Base-by-base conservation (phyloP, 35 echinoderm and acorn worm species). In the Holothuria glaberrima region DNA sequence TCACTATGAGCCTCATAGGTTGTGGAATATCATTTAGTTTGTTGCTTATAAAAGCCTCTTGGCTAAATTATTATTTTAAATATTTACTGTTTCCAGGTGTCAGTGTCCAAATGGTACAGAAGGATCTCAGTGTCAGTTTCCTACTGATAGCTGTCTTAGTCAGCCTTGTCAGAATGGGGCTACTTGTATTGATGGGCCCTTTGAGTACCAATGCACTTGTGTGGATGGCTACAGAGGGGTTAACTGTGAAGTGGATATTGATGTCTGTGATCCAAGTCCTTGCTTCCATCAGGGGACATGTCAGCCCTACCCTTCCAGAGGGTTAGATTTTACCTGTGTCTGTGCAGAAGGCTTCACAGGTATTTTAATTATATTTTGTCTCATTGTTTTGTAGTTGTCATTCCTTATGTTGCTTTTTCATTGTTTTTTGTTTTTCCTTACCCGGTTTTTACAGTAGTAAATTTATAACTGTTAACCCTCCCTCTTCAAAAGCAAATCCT, bases 221-320 rank as follows among this genome's bases (percentile, higher is more conserved):
- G 46, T 34, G 0, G 35, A 80, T 18, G 97, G 93, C 16, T 99
- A 95, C 13, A 68, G 18, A 34, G 97, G 93, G 9, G 63, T 67
- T 61, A 91, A 99, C 89, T 99, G 97, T 68, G 90, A 98, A 44
- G 78, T 93, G 0, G 97, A 99, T 30, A 98, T 92, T 32, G 93
- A 98, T 67, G 82, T 98, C 21, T 98, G 96, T 80, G 96, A 94
- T n/a, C 97, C 93, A 0, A 94, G 86, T 57, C 97, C 97, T 30
- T 99, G 97, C 66, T 93, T 99, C 35, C 97, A 99, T 64, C 90
- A 93, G 9, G 97, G 93, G n/a, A 86, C 91, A 7, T 99, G 97
- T 79, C 66, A 69, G 19, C 82, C 80, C 24, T 88, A 90, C 14
- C 88, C 90, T 22, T 91, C 88, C 9, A 89, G 64, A 36, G 89